Percentiles rank a stretch among this genome's conserved stretches.
Conservation (phyloP, 2,797 vertebrate genomes). For the Carcharodon carcharias region DNA sequence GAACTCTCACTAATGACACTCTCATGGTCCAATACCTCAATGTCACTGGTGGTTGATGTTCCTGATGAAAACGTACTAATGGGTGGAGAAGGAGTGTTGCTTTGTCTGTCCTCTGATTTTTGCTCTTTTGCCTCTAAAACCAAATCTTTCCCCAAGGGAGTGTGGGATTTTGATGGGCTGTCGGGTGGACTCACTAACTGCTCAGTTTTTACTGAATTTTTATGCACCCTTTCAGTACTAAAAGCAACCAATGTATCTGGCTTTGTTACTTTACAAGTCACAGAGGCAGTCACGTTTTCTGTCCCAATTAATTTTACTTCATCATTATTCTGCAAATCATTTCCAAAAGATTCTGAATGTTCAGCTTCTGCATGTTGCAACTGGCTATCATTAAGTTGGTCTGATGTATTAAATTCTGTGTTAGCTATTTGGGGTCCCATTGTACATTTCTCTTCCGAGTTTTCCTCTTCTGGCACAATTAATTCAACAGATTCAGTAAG, state of each 20-base stretch:
- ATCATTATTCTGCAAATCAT: constrained; percentile 37
- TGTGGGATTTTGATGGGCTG: constrained; percentile 50
- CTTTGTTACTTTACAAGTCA: constrained; percentile 43
- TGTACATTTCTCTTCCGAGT: constrained; percentile 48
- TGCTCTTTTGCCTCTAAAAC: constrained; percentile 73
- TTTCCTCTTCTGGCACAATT: constrained; percentile 46
- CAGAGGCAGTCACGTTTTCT: constrained; percentile 44
- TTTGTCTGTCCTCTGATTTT: constrained; percentile 88
- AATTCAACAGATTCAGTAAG: constrained; percentile 46
- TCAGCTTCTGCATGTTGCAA: constrained; percentile 51
- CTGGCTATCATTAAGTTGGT: constrained; percentile 43
- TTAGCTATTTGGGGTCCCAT: constrained; percentile 45
- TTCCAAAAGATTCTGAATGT: constrained; percentile 42
- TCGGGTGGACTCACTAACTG: constrained; percentile 31
- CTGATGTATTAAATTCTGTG: constrained; percentile 42
- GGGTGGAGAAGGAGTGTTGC: constrained; percentile 89
- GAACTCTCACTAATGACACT: constrained; percentile 98
- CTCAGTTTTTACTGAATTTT: constrained; percentile 43
- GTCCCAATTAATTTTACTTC: constrained; percentile 46
- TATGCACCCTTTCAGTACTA: constrained; percentile 23
- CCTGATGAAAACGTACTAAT: constrained; percentile 93
- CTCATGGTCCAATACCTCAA: constrained; percentile 95
- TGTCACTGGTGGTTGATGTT: constrained; percentile 96
- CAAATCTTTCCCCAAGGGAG: constrained; percentile 63
- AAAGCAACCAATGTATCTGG: constrained; percentile 24